phyloP scores from a whole-genome alignment of 2,797 vertebrate genomes.

The Fundulus diaphanus region DNA sequence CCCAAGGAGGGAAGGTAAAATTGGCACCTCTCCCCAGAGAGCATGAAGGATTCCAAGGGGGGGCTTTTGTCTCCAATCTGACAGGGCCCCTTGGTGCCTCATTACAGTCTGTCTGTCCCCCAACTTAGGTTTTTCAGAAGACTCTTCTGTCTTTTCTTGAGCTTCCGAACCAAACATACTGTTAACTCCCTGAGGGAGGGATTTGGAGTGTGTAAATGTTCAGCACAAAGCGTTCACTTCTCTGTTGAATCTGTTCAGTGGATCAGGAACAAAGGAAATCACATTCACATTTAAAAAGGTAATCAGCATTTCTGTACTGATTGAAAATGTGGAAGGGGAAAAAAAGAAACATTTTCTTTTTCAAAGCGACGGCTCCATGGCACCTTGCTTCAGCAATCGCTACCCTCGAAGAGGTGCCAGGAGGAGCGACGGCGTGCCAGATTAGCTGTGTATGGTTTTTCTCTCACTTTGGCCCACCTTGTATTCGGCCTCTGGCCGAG shows the following conservation, averaged over 20 bases:
- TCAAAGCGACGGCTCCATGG: constrained; percentile 52
- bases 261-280: constrained; percentile 49
- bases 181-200: constrained; percentile 20
- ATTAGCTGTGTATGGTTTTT: constrained; percentile 73
- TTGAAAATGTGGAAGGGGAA: constrained; percentile 29
- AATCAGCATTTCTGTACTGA: constrained; percentile 62
- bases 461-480: constrained; percentile 70
- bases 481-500: constrained; percentile 61
- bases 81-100: constrained; percentile 63
- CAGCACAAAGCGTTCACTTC: constrained; percentile 16
- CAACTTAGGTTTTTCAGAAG: constrained; percentile 38
- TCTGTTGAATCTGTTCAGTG: constrained; percentile 34
- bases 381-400: constrained; percentile 70
- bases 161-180: constrained; percentile 31
- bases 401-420: constrained; percentile 65
- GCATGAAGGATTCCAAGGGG: constrained; percentile 59
- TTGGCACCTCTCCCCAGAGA: constrained; percentile 62
- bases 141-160: constrained; percentile 29
- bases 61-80: constrained; percentile 68
- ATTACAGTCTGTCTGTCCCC: constrained; percentile 57
- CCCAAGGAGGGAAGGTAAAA: constrained; percentile 58
- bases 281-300: constrained; percentile 36
- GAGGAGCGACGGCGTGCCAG: constrained; percentile 67
- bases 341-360: constrained; percentile 59
- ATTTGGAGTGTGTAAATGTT: constrained; percentile 37